Conservation (phyloP, 2,888 invertebrate species). For the Melanophora roralis region DNA sequence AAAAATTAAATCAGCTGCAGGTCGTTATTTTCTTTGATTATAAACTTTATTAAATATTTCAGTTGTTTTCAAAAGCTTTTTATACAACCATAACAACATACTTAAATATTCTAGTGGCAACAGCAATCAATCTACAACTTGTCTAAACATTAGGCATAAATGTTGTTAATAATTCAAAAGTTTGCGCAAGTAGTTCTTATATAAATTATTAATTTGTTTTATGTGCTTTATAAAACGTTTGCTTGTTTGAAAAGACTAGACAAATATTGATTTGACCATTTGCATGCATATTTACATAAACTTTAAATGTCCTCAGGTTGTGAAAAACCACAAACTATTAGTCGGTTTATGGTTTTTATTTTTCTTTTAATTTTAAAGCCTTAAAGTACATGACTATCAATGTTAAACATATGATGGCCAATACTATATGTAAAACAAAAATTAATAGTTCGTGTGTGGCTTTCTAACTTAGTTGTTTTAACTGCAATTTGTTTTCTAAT, state of each 20-base stretch:
- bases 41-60: not conserved
- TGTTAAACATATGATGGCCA: not conserved
- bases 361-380: not conserved
- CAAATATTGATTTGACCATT: slow-evolving; percentile 2
- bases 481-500: not conserved
- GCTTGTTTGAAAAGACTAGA: not conserved
- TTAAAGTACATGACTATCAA: not conserved
- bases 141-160: slow-evolving; percentile 26
- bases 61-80: not conserved
- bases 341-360: not conserved
- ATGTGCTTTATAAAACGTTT: not conserved
- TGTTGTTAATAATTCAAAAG: slow-evolving; percentile 38
- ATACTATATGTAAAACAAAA: not conserved
- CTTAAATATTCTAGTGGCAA: slow-evolving; percentile 12
- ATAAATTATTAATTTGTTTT: not conserved
- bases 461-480: not conserved
- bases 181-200: slow-evolving; percentile 12
- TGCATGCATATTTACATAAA: not conserved
- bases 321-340: not conserved
- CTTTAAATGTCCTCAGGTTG: slow-evolving; percentile 1
- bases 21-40: slow-evolving; percentile 9
- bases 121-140: slow-evolving; percentile 28
- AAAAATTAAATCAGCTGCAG: not conserved
- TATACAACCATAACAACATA: not conserved
- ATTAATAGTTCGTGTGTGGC: slow-evolving; percentile 10